These are phyloP conservation scores for Clupea harengus DNA, from an alignment of 2,113 vertebrate genomes.

Conservation along the genomic window DNA sequence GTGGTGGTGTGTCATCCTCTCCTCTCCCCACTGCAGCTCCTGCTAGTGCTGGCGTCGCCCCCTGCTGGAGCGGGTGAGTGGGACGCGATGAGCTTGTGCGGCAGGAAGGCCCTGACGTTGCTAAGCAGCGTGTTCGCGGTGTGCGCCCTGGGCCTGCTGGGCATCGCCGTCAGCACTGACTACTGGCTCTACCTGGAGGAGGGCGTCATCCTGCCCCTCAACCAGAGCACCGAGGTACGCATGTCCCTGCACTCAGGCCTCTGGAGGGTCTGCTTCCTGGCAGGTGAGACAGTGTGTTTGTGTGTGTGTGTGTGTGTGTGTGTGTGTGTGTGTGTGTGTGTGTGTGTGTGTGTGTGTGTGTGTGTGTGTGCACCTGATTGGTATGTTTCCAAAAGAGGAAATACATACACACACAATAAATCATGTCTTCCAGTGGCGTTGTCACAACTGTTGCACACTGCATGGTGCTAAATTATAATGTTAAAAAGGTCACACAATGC, in stretches of 20 bases:
- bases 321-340: conserved; percentile 1
- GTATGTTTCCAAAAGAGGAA: too few species aligned
- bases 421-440: background rate
- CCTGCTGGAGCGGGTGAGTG: conserved; percentile 42
- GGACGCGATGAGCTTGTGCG: conserved; percentile 81
- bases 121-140: conserved; percentile 93
- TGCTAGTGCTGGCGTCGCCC: conserved; percentile 50
- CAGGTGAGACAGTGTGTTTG: conserved; percentile 69
- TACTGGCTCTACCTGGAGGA: conserved; percentile 98
- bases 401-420: too few species aligned
- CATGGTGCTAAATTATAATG: background rate
- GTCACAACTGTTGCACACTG: background rate
- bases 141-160: conserved; percentile 86
- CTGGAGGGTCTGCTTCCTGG: conserved; percentile 93
- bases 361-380: background rate
- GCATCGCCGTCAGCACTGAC: conserved; percentile 91
- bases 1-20: too few species aligned
- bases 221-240: conserved; percentile 85
- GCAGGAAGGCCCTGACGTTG: conserved; percentile 90
- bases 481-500: background rate
- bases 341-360: conserved; percentile 24
- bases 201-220: conserved; percentile 85
- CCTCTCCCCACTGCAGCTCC: conserved; percentile 40
- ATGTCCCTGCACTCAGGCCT: conserved; percentile 91
- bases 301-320: background rate